These are phyloP conservation scores for Poecilia picta DNA, from an alignment of 2,797 vertebrate genomes.

Conservation along the genomic window DNA sequence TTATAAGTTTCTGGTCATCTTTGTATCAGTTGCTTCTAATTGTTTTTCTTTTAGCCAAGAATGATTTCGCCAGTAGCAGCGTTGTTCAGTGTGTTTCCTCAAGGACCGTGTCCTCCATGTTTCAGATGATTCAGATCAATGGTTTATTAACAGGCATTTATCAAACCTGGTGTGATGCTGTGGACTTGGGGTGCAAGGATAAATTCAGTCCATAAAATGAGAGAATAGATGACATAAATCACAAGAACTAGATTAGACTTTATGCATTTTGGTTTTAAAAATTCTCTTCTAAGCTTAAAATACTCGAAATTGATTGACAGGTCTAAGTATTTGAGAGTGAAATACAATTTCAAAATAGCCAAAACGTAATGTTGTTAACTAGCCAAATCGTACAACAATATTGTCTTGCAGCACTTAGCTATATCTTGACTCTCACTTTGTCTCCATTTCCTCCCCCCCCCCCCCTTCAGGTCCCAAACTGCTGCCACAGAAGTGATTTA, in stretches of 20 bases:
- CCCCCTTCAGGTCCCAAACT: neutral
- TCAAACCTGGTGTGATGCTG: neutral
- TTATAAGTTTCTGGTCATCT: neutral
- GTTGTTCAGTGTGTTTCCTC: neutral
- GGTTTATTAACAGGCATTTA: neutral
- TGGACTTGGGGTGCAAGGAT: neutral
- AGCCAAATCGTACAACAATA: neutral
- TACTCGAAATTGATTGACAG: neutral
- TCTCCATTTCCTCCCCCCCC: neutral
- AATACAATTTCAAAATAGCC: neutral
- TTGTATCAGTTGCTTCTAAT: neutral
- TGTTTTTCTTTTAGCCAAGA: neutral
- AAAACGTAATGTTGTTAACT: neutral
- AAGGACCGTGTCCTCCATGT: neutral
- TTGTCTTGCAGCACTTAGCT: neutral
- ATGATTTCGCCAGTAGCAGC: neutral
- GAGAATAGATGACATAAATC: neutral
- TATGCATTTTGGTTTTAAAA: neutral
- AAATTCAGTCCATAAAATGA: neutral
- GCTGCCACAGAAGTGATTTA: neutral
- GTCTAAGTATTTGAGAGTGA: neutral
- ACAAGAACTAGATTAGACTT: neutral
- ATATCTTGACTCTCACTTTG: neutral
- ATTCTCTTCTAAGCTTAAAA: neutral
- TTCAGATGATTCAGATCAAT: neutral